phyloP scores from a whole-genome alignment of 2,888 invertebrate species.

The Pyrochroa serraticornis region DNA sequence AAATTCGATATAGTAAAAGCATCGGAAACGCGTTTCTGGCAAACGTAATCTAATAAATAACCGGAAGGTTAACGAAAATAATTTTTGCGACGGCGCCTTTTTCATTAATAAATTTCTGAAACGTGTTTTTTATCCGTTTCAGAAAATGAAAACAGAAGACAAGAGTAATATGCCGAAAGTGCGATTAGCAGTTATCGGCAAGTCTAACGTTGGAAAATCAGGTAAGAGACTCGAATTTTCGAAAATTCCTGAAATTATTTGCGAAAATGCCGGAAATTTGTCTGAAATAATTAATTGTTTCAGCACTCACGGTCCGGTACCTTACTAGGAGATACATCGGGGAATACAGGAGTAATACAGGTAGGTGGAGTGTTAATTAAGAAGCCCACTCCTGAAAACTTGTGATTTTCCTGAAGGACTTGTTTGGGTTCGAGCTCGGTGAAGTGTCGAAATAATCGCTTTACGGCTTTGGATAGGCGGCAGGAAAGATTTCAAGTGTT shows the following conservation, averaged over 20 bases:
- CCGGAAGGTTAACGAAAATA: slow-evolving; percentile 3
- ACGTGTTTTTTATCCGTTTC: slow-evolving; percentile 31
- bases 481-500: no score
- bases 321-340: slow-evolving; percentile 79
- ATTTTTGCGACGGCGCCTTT: background rate
- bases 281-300: slow-evolving; percentile 50
- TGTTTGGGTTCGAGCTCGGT: no score
- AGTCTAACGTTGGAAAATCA: slow-evolving; percentile 80
- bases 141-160: slow-evolving; percentile 66
- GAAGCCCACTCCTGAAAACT: no score
- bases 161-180: slow-evolving; percentile 71
- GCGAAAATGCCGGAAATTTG: background rate
- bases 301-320: slow-evolving; percentile 80
- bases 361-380: slow-evolving; percentile 56
- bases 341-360: slow-evolving; percentile 82
- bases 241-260: slow-evolving; percentile 1
- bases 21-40: background rate
- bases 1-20: background rate
- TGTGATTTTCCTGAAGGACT: no score
- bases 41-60: slow-evolving; percentile 6
- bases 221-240: slow-evolving; percentile 60
- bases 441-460: no score
- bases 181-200: slow-evolving; percentile 77
- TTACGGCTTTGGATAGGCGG: no score
- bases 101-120: background rate